Percentiles rank a stretch among this genome's conserved stretches.
Evolutionary conservation across 2,797 vertebrate genomes (phyloP).

Genomic region (Premnoplex brunnescens): DNA sequence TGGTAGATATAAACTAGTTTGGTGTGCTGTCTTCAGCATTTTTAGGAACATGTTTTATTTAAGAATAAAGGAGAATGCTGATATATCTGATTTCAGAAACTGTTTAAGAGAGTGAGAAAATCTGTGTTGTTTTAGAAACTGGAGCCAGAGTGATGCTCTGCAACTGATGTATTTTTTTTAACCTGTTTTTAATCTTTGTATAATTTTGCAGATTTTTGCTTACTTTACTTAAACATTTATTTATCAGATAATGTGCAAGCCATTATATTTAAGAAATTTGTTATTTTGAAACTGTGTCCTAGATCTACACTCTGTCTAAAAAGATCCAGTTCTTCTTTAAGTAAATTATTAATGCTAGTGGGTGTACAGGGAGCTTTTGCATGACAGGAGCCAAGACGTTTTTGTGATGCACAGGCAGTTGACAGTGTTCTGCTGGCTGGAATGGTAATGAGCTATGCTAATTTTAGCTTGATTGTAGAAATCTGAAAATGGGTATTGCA

Average conservation of each 20-base stretch:
- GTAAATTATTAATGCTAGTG: conserved; percentile 22
- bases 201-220: background rate
- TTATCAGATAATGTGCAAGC: background rate
- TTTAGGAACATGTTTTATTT: background rate
- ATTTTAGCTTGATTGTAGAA: conserved; percentile 33
- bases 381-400: conserved; percentile 20
- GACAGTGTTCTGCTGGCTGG: conserved; percentile 25
- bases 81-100: background rate
- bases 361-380: background rate
- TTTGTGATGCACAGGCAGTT: conserved; percentile 11
- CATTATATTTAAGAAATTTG: background rate
- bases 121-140: background rate
- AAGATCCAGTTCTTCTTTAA: background rate
- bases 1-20: background rate
- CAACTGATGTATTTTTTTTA: background rate
- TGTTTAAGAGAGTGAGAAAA: background rate
- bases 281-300: background rate
- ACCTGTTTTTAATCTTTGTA: background rate
- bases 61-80: background rate
- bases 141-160: background rate
- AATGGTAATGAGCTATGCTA: conserved; percentile 18
- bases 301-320: background rate
- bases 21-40: background rate
- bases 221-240: background rate
- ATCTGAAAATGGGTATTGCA: background rate